These are phyloP conservation scores for Loxodonta africana DNA, from an alignment of 2,113 vertebrate genomes.

Conservation along the genomic window DNA sequence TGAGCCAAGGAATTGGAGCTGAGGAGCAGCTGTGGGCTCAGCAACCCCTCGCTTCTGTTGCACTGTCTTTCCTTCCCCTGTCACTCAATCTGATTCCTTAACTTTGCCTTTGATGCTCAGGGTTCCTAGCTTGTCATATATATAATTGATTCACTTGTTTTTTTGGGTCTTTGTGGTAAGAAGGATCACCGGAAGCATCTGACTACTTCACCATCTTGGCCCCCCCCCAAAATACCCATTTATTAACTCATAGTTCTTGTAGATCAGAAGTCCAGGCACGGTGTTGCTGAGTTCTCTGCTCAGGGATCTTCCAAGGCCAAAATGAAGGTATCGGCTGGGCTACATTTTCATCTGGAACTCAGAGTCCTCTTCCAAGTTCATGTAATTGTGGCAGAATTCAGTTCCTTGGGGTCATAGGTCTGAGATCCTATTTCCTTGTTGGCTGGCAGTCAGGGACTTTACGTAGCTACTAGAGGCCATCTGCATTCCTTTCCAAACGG, in stretches of 20 bases:
- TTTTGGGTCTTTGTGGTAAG: too few relatives aligned
- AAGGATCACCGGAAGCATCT: too few relatives aligned
- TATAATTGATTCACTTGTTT: too few relatives aligned
- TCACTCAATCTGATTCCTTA: too few relatives aligned
- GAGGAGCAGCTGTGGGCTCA: too few relatives aligned
- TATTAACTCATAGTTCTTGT: neutral
- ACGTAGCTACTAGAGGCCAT: neutral
- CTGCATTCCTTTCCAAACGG: neutral
- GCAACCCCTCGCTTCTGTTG: too few relatives aligned
- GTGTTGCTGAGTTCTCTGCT: neutral
- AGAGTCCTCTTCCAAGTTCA: slow-evolving; percentile 1
- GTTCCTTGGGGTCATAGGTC: neutral
- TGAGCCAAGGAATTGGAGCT: too few relatives aligned
- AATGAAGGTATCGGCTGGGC: neutral
- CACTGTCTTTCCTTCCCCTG: too few relatives aligned
- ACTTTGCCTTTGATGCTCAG: too few relatives aligned
- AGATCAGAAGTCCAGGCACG: neutral
- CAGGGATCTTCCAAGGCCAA: neutral
- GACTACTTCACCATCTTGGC: too few relatives aligned
- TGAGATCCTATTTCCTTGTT: neutral
- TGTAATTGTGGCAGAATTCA: neutral
- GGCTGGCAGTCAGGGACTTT: neutral
- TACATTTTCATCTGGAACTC: neutral
- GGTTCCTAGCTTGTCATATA: too few relatives aligned
- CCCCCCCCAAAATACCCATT: neutral